Evolutionary conservation across 1,140 invertebrate species (phyloP), one percentile per base, ranked within the genome.

Genomic region (Lasioglossum albipes): DNA sequence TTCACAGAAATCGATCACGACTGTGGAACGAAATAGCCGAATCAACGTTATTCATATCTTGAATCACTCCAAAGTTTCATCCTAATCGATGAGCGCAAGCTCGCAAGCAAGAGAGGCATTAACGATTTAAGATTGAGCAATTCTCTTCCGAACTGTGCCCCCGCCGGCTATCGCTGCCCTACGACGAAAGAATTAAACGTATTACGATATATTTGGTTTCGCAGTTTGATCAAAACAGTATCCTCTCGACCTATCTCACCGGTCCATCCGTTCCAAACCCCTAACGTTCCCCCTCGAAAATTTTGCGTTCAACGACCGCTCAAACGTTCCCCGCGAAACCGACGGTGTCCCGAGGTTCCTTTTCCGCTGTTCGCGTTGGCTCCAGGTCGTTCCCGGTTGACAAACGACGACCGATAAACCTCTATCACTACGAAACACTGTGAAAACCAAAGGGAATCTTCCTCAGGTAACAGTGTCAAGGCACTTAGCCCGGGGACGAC

Each of bases 121-220:
- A 72, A 77, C 68, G 67, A 20, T 59, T 59, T 72, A 75, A 61
- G 52, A 62, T 85, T 84, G 83, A 85, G 83, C 83, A 82, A 85
- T 59, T 78, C n/a, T 77, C 45, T 22, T 52, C 22, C 42, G 52
- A 57, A 45, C 45, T 77, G 52, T 57, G 45, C 61, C 12, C 18
- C 31, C 66, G 31, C 74, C 16, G 31, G 65, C 57, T 52, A 59
- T 59, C 31, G 62, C 67, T 22, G 61, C 64, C 20, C 54, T 20
- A 68, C 41, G 42, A 59, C 57, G 57, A 59, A n/a, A n/a, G 57
- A 59, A 65, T 41, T 65, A 41, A 61, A 65, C 27, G n/a, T 87
- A 83, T 78, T 86, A 86, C 81, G 79, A 87, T 84, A 89, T 90
- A 88, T 90, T 89, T 90, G 89, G 89, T 78, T 89, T 90, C 74